Evolutionary conservation across 2,888 invertebrate species (phyloP), one percentile per base, ranked within the genome.

Genomic region (Eilema griseolum): DNA sequence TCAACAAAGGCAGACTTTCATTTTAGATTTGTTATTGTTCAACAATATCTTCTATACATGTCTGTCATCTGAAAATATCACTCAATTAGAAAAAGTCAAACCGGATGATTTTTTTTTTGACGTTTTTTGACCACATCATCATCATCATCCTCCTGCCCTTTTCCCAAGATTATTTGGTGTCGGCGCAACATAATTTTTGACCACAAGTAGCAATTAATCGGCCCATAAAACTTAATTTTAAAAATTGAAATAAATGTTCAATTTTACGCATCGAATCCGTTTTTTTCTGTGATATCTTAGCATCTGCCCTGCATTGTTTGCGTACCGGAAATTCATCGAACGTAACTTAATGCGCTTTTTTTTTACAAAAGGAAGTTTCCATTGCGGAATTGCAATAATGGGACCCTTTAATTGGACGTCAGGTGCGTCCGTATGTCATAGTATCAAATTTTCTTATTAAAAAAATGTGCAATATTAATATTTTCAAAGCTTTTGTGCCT

Each of bases 281-380:
- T 33, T 33, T 63, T 24, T 33, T 52, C 46, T 31, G 33, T 33
- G 7, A 16, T 33, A 14, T 12, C 63, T 52, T n/a, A 26, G 64
- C 31, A 23, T 14, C 56, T 65, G 23, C 24, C 14, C 33, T 65
- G 31, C 20, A 65, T 57, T 37, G 61, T 65, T 74, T 76, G 72
- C 67, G 66, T 81, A 72, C 70, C 70, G 81, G 79, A 75, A 75
- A 59, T 57, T n/a, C 16, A 52, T 41, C 20, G 5, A 65, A 74
- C 24, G 37, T 52, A 59, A 61, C 52, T 60, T 41, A 57, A 66
- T 59, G n/a, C 31, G n/a, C 57, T 33, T 60, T 64, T 56, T 33
- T 24, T 23, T 33, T 57, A 28, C 31, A 46, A 52, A 11, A 57
- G 24, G 31, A 65, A 33, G 31, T 61, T 57, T 68, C 37, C 33